Percentiles rank a stretch among this genome's conserved stretches.
Evolutionary conservation across 2,113 vertebrate genomes (phyloP).

Genomic region (Tenrec ecaudatus): DNA sequence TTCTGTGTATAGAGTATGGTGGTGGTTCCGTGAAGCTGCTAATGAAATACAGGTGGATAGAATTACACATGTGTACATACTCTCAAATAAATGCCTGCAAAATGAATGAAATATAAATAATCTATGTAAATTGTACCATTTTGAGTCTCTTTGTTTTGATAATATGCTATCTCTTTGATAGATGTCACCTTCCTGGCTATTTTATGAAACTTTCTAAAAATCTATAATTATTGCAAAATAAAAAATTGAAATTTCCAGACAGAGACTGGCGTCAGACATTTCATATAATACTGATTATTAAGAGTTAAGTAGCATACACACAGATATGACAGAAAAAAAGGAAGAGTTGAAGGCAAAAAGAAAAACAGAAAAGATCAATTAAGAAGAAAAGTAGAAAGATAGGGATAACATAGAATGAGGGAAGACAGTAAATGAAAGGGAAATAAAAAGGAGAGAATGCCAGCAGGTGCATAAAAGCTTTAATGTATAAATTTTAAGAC

Average conservation of each 20-base stretch:
- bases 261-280: not conserved
- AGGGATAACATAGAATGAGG: not conserved
- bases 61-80: not conserved
- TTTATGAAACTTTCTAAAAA: not conserved
- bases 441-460: not conserved
- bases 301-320: no score
- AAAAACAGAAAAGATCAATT: not conserved
- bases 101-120: not conserved
- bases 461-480: not conserved
- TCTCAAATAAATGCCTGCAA: not conserved
- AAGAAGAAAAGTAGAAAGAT: not conserved
- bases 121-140: not conserved
- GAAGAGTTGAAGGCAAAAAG: not conserved
- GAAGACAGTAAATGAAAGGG: not conserved
- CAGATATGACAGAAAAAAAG: no score
- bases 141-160: constrained; percentile 5
- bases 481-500: not conserved
- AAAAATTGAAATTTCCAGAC: not conserved
- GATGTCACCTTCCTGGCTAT: not conserved
- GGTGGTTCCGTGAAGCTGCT: not conserved
- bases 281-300: no score
- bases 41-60: not conserved
- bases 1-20: not conserved
- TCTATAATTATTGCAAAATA: constrained; percentile 6
- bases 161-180: not conserved